A percentile compares a stretch with the other conserved stretches of the same genome.
Evolutionary conservation across 2,113 vertebrate species (phyloP).

Genomic region (Notarius lentiginosus): DNA sequence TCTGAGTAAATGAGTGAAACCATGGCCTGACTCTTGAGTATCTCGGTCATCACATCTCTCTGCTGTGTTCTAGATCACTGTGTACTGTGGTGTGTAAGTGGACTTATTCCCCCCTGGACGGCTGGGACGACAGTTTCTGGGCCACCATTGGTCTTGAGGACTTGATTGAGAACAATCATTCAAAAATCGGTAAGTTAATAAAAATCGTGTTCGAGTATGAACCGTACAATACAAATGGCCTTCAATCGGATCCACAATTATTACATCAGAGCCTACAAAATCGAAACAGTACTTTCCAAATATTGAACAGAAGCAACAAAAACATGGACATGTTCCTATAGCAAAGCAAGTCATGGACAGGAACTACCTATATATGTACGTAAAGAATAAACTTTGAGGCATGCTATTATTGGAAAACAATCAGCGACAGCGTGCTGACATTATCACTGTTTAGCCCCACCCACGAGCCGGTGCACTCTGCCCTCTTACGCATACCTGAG

Average conservation of each 20-base stretch:
- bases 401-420: no score
- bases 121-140: conserved; percentile 92
- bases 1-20: neutral
- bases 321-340: no score
- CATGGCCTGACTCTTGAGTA: neutral
- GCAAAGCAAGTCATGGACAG: no score
- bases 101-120: conserved; percentile 85
- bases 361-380: no score
- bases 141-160: conserved; percentile 82
- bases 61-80: conserved; percentile 78
- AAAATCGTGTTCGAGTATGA: neutral
- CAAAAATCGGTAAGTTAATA: conserved; percentile 82
- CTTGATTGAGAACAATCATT: conserved; percentile 80
- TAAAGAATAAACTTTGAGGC: no score
- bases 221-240: neutral
- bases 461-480: neutral
- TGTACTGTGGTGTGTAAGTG: conserved; percentile 96
- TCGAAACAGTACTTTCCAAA: no score
- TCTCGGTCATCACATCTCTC: neutral
- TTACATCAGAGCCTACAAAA: no score
- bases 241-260: no score
- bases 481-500: neutral
- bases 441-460: neutral
- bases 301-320: no score
- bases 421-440: no score